A percentile compares a stretch with the other conserved stretches of the same genome.
Conservation (phyloP, 2,797 vertebrate genomes). For the Pangasius mekongensis region DNA sequence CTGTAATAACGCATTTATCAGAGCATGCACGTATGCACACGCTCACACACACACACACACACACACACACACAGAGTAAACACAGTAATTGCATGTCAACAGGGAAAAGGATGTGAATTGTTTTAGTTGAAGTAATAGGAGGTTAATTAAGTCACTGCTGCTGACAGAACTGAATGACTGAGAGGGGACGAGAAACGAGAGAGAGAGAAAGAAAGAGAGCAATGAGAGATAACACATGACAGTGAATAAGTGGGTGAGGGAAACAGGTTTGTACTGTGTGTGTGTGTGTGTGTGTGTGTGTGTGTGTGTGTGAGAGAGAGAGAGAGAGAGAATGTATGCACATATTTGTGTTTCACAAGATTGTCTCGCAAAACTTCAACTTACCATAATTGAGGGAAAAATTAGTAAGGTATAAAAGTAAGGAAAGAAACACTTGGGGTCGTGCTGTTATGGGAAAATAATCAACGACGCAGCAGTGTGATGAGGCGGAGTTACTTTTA, state of each 20-base stretch:
- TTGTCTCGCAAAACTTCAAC: background rate
- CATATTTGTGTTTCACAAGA: background rate
- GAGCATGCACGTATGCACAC: background rate
- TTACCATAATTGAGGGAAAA: too few relatives aligned
- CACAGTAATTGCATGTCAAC: conserved; percentile 48
- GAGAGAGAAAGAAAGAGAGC: background rate
- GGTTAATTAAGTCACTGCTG: conserved; percentile 49
- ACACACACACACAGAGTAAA: conserved; percentile 29
- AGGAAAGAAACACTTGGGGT: background rate
- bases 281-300: background rate
- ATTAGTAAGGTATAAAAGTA: background rate
- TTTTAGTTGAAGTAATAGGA: conserved; percentile 30
- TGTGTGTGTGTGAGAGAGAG: background rate
- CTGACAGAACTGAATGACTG: background rate
- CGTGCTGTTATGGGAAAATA: background rate
- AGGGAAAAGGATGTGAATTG: background rate
- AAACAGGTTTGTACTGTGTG: background rate
- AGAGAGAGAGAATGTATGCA: background rate
- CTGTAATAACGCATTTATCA: conserved; percentile 62
- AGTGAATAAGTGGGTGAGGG: background rate
- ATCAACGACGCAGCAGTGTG: background rate
- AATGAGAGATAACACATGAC: background rate
- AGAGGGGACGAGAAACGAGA: background rate
- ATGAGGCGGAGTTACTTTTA: background rate
- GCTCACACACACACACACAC: conserved; percentile 46